These are phyloP conservation scores for Desmodus rotundus DNA, from an alignment of 2,113 vertebrate species.

Conservation along the genomic window DNA sequence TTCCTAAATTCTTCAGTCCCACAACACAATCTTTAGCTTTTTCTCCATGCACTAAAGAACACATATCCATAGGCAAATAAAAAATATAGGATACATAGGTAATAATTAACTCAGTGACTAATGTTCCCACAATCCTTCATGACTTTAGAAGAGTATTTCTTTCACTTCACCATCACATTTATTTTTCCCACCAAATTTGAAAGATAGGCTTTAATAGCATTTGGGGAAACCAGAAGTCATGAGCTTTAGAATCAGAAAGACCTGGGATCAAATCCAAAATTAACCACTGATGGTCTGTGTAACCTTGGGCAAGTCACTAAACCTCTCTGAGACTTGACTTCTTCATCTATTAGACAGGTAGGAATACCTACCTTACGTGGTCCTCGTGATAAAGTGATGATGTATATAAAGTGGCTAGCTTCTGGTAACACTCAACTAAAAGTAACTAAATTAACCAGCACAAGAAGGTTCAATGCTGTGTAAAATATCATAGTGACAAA, in stretches of 20 bases:
- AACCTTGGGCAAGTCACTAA: background rate
- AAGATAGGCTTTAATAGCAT: background rate
- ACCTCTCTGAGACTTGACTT: background rate
- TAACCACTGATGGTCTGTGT: background rate
- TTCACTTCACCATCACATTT: background rate
- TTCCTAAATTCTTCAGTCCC: background rate
- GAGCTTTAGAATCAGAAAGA: background rate
- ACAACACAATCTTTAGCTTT: background rate
- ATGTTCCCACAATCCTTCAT: background rate
- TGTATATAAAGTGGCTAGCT: background rate
- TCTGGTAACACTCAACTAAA: background rate
- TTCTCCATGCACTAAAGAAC: background rate
- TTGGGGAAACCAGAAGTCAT: background rate
- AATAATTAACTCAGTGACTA: slow-evolving; percentile 17
- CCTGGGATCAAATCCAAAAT: background rate
- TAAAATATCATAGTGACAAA: background rate
- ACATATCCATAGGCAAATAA: background rate
- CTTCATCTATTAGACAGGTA: background rate
- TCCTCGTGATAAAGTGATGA: background rate
- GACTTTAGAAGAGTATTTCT: slow-evolving; percentile 1
- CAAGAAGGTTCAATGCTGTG: background rate
- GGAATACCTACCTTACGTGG: background rate
- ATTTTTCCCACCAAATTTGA: background rate
- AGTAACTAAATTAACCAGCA: background rate
- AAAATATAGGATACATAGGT: background rate